Evolutionary conservation across 2,113 vertebrate species (phyloP), one percentile per base, ranked within the genome.

Genomic region (Mus pahari): DNA sequence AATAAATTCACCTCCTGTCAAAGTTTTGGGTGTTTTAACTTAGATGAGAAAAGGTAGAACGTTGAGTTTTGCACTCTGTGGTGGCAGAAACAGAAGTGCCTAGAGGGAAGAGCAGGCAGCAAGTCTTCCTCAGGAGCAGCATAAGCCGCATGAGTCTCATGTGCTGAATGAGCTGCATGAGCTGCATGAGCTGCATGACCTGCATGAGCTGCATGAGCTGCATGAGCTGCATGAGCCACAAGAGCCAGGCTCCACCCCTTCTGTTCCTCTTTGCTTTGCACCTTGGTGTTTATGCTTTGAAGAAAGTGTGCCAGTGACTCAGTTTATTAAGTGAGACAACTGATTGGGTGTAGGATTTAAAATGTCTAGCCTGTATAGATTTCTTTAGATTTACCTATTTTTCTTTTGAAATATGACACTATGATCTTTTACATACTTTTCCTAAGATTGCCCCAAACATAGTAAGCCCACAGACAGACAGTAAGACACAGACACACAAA

Each of bases 331-430:
- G 70, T n/a, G 36, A 92, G 90, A 48, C 31, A 50, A 17, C 88
- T 83, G 48, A 77, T 24, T 50, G 62, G 13, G 26, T 55, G 82
- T 53, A 92, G 11, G 68, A 77, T 84, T 90, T 62, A 73, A 77
- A 62, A 88, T 50, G 31, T 16, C 53, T 68, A 74, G n/a, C 11
- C 6, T 64, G 60, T 79, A 90, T n/a, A 71, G 33, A 86, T 86
- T 58, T 58, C 11, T 24, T 19, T 91, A 84, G 22, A 94, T 48
- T 88, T 86, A 8, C n/a, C 11, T 86, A 16, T 74, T 36, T 26
- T 42, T 94, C 31, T 77, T 91, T 96, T 96, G 66, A 95, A 86
- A 78, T 70, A 12, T 93, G 39, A 11, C 10, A 62, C 48, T 2
- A 62, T 79, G 81, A 71, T 53, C 2, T 2, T 82, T 66, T 92